Percentiles rank a stretch among this genome's conserved stretches.
phyloP scores from a whole-genome alignment of 2,797 vertebrate species.

The Sparidentex hasta region DNA sequence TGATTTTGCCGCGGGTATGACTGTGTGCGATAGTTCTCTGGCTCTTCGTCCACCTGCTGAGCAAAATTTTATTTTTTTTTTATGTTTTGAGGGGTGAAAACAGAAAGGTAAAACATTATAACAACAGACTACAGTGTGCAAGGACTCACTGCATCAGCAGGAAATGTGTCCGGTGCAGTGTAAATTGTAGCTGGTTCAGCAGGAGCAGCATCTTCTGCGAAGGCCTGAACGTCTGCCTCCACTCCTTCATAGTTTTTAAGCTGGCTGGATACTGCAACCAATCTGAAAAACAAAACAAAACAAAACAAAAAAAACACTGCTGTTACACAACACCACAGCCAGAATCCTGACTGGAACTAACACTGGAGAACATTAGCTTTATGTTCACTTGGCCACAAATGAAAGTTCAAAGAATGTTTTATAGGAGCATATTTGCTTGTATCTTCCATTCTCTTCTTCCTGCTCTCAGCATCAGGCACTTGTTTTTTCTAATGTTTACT shows the following conservation, averaged over 20 bases:
- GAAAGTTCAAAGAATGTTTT: neutral
- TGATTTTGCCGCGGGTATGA: conserved; percentile 34
- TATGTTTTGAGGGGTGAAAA: conserved; percentile 13
- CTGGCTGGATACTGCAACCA: conserved; percentile 32
- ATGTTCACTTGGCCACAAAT: neutral
- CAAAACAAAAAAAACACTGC: conserved; percentile 29
- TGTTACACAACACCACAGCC: conserved; percentile 32
- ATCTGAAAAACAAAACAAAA: conserved; percentile 56
- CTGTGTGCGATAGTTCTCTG: conserved; percentile 22
- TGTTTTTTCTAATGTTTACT: neutral
- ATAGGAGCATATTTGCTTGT: neutral
- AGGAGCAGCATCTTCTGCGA: conserved; percentile 14
- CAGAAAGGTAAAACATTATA: neutral
- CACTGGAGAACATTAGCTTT: neutral
- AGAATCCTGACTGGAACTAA: neutral
- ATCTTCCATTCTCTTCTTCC: neutral
- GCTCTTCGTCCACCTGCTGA: conserved; percentile 56
- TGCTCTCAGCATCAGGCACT: neutral
- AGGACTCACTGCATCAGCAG: conserved; percentile 65
- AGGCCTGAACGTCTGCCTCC: conserved; percentile 11
- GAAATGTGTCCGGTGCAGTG: conserved; percentile 23
- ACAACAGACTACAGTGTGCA: neutral
- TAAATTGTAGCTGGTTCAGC: conserved; percentile 37
- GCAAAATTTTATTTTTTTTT: too few species aligned
- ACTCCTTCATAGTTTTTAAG: conserved; percentile 44